phyloP scores from a whole-genome alignment of 53 echinoderm and acorn worm species.

The Crossaster papposus region DNA sequence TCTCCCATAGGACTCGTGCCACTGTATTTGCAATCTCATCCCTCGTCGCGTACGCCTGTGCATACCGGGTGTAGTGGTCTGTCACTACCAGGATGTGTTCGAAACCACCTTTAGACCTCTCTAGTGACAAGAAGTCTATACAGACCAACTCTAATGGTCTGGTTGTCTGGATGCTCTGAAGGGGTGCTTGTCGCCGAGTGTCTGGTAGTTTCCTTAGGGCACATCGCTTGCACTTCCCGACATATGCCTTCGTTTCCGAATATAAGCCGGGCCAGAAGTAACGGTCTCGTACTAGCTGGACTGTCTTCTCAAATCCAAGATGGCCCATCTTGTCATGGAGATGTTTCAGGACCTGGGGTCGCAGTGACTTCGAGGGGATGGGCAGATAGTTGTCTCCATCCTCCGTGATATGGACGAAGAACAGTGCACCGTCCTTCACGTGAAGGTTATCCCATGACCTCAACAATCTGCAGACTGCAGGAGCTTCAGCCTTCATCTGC shows the following conservation, averaged over 20 bases:
- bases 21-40: conserved; percentile 56
- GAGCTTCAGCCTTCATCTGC: neutral
- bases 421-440: neutral
- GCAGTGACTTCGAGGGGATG: conserved; percentile 1
- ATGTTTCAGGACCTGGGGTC: neutral
- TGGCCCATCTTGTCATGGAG: conserved; percentile 41
- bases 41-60: conserved; percentile 45
- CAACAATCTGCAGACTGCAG: neutral
- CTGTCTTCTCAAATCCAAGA: conserved; percentile 11
- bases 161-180: conserved; percentile 17
- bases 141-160: conserved; percentile 45
- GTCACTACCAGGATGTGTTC: conserved; percentile 57
- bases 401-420: neutral
- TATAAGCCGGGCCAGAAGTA: too few relatives aligned
- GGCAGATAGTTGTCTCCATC: neutral
- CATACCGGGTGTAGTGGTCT: conserved; percentile 57
- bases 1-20: conserved; percentile 37
- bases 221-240: conserved; percentile 17
- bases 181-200: neutral
- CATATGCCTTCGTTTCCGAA: conserved; percentile 1
- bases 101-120: too few relatives aligned
- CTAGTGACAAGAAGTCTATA: conserved; percentile 49
- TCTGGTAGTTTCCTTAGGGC: conserved; percentile 16
- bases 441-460: conserved; percentile 9
- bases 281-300: conserved; percentile 9